phyloP scores from a whole-genome alignment of 2,113 vertebrate genomes.

The Zosterops lateralis region DNA sequence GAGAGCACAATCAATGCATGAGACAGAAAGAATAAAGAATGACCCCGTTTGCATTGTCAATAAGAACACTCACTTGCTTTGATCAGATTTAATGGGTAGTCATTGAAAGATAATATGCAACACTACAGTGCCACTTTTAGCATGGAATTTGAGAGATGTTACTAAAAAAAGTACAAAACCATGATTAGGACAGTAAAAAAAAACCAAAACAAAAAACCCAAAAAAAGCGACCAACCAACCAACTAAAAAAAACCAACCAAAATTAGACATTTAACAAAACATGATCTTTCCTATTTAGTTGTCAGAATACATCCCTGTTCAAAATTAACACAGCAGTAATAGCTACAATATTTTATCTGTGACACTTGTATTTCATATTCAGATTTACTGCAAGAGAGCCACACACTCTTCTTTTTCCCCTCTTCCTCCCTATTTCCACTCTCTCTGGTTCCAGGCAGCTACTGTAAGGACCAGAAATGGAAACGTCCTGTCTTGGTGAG shows the following conservation, averaged over 20 bases:
- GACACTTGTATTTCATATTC: neutral
- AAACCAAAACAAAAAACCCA: neutral
- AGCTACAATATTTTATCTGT: neutral
- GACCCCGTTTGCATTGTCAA: constrained; percentile 7
- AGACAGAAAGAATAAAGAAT: constrained; percentile 27
- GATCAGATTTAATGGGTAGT: constrained; percentile 14
- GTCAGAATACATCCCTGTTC: neutral
- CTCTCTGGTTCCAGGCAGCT: neutral
- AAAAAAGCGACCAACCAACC: no score
- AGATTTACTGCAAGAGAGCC: neutral
- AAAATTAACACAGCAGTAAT: neutral
- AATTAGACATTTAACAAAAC: neutral
- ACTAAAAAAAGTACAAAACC: neutral
- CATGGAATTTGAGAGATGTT: neutral
- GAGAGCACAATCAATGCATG: constrained; percentile 3
- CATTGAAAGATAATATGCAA: constrained; percentile 32
- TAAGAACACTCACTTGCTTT: constrained; percentile 26
- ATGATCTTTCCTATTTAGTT: neutral
- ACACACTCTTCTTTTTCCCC: neutral
- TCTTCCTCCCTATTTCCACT: neutral
- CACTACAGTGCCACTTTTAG: neutral
- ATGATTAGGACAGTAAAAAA: neutral
- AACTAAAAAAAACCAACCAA: neutral
- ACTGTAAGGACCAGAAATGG: neutral
- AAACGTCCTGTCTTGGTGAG: neutral